phyloP scores from a whole-genome alignment of 1,140 invertebrate species.

The Orchestia grillus region DNA sequence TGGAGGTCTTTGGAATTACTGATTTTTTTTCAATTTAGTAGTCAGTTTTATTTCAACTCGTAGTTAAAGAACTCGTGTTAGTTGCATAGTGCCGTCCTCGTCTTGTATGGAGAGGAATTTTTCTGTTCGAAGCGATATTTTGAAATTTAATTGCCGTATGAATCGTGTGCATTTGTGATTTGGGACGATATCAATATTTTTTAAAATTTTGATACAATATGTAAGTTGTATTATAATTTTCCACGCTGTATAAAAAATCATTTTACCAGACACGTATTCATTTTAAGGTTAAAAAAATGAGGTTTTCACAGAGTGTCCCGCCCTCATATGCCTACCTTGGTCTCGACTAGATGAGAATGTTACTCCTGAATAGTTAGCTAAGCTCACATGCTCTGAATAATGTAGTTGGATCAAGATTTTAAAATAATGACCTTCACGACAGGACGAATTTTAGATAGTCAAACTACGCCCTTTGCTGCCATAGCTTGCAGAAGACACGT shows the following conservation, averaged over 20 bases:
- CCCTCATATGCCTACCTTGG: not conserved
- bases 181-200: not conserved
- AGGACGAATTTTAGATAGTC: not conserved
- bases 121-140: not conserved
- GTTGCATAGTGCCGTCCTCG: not conserved
- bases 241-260: not conserved
- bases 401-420: not conserved
- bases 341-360: not conserved
- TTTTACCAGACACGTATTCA: not conserved
- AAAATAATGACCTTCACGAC: not conserved
- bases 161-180: not conserved
- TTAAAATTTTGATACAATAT: not conserved
- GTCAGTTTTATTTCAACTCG: not conserved
- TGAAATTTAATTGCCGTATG: not conserved
- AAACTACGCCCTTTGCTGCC: not conserved
- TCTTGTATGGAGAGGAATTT: not conserved
- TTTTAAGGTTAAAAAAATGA: not conserved
- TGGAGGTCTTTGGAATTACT: not conserved
- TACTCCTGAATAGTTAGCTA: not conserved
- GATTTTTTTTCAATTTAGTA: not conserved
- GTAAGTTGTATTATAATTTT: not conserved
- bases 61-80: not conserved
- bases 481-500: not conserved
- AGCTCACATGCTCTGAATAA: not conserved
- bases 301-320: not conserved